These are phyloP conservation scores for Nothobranchius kuhntae DNA, from an alignment of 2,113 vertebrate species.

Conservation along the genomic window DNA sequence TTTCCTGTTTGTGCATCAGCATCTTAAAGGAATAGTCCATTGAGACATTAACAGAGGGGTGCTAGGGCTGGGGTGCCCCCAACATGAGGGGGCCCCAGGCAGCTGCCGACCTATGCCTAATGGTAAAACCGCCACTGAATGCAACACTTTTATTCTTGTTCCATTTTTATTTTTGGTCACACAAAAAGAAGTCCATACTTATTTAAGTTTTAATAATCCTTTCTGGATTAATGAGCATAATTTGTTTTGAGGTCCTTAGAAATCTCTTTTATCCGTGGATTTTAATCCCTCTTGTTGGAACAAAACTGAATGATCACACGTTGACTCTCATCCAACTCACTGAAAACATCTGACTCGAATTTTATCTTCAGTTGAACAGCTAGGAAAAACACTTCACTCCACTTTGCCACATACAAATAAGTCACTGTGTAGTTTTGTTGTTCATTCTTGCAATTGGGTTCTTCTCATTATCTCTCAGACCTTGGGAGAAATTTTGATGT, in stretches of 20 bases:
- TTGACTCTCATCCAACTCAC: not conserved
- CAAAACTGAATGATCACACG: not conserved
- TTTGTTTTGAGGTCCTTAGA: not conserved
- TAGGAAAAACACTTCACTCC: not conserved
- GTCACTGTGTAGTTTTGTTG: not conserved
- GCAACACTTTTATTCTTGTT: too few relatives aligned
- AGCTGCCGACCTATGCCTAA: too few relatives aligned
- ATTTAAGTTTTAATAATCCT: too few relatives aligned
- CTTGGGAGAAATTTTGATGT: not conserved
- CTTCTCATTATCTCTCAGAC: not conserved
- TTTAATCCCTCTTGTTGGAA: not conserved
- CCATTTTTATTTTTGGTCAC: too few relatives aligned
- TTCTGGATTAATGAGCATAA: not conserved
- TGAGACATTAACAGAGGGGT: too few relatives aligned
- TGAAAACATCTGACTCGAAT: not conserved
- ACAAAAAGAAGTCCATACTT: not conserved
- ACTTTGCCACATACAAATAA: not conserved
- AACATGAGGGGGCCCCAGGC: too few relatives aligned
- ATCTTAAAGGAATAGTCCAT: too few relatives aligned
- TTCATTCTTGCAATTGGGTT: not conserved
- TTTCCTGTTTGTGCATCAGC: too few relatives aligned
- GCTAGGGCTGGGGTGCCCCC: too few relatives aligned
- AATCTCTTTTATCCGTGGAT: too few relatives aligned
- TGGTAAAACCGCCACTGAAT: too few relatives aligned
- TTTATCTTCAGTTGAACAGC: not conserved